A percentile compares a stretch with the other conserved stretches of the same genome.
Conservation (phyloP, 2,888 invertebrate species). For the Gastrophysa polygoni region DNA sequence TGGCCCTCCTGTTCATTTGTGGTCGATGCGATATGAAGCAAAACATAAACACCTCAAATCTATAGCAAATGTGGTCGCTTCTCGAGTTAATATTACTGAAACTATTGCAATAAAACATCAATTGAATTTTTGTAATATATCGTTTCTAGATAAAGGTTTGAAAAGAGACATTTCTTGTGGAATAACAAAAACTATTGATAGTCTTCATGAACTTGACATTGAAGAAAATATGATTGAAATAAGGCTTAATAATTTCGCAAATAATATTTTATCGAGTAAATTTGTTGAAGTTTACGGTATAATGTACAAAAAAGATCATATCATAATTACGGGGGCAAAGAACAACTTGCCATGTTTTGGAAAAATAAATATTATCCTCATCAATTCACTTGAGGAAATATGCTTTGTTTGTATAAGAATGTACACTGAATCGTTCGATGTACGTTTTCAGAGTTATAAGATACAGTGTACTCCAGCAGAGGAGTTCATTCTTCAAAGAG, state of each 20-base stretch:
- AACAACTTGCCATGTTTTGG: neutral
- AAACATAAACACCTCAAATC: slow-evolving; percentile 17
- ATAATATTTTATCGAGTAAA: neutral
- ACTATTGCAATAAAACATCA: slow-evolving; percentile 14
- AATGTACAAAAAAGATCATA: neutral
- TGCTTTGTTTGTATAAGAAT: neutral
- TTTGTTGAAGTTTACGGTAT: neutral
- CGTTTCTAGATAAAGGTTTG: neutral
- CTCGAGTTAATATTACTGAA: slow-evolving; percentile 8
- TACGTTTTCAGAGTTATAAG: neutral
- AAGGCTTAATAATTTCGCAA: neutral
- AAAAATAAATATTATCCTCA: neutral
- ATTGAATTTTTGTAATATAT: slow-evolving; percentile 1
- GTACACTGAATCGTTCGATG: neutral
- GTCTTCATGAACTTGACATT: neutral
- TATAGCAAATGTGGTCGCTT: slow-evolving; percentile 7
- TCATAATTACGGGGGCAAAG: neutral
- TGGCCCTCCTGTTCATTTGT: slow-evolving; percentile 12
- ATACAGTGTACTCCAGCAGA: neutral
- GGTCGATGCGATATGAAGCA: slow-evolving; percentile 17
- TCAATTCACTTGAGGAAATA: neutral
- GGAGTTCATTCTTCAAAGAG: neutral
- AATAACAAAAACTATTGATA: neutral
- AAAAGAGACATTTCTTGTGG: neutral
- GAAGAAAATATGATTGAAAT: neutral